Evolutionary conservation across 2,113 vertebrate genomes (phyloP).

Genomic region (Catharus fuscescens): DNA sequence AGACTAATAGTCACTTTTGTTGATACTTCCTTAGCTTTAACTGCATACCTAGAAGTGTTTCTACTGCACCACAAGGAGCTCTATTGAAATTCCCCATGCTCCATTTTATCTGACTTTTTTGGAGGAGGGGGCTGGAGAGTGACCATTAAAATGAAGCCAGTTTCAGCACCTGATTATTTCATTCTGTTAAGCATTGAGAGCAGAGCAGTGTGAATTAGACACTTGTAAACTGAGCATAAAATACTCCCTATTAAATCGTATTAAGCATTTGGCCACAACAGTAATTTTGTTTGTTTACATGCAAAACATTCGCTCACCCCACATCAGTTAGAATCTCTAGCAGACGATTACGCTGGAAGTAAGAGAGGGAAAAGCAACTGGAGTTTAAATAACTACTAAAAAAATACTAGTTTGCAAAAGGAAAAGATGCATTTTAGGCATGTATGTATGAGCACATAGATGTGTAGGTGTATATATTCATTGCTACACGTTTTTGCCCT

Average conservation of each 20-base stretch:
- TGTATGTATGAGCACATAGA: not conserved
- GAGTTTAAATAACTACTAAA: constrained; percentile 46
- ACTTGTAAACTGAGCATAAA: constrained; percentile 49
- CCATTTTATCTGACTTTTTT: constrained; percentile 76
- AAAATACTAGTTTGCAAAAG: constrained; percentile 30
- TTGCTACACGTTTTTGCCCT: constrained; percentile 60
- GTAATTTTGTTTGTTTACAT: constrained; percentile 67
- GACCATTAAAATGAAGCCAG: constrained; percentile 67
- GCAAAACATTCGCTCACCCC: constrained; percentile 59
- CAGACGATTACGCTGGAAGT: constrained; percentile 51
- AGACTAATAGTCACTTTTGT: constrained; percentile 58
- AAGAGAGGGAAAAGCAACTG: constrained; percentile 40
- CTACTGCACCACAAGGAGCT: constrained; percentile 54
- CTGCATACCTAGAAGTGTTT: constrained; percentile 63
- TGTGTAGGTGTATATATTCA: not conserved
- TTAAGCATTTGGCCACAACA: constrained; percentile 48
- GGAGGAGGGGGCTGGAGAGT: constrained; percentile 50
- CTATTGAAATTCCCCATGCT: constrained; percentile 70
- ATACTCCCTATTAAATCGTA: constrained; percentile 41
- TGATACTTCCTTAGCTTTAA: constrained; percentile 59
- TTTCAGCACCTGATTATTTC: constrained; percentile 74
- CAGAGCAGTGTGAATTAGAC: constrained; percentile 63
- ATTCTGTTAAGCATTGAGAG: constrained; percentile 69
- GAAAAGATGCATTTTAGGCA: constrained; percentile 39
- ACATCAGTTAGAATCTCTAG: constrained; percentile 28